These are phyloP conservation scores for Istiophorus platypterus DNA, from an alignment of 2,113 vertebrate species.

Conservation along the genomic window DNA sequence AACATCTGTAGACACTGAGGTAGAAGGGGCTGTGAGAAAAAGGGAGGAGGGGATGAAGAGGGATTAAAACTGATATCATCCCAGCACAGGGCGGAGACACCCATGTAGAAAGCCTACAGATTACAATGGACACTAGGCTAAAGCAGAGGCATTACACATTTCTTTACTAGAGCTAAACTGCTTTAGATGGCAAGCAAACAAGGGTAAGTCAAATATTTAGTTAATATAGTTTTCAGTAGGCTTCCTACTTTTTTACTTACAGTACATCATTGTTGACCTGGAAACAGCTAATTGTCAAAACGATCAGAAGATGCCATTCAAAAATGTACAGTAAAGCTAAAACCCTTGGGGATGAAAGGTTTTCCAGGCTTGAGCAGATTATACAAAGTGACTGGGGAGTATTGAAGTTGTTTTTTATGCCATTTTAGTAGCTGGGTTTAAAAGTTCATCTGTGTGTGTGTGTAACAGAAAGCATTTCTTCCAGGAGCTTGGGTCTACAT, in stretches of 20 bases:
- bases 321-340: background rate
- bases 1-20: background rate
- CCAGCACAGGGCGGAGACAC: slow-evolving; percentile 20
- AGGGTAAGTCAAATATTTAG: slow-evolving; percentile 43
- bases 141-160: background rate
- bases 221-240: background rate
- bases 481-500: background rate
- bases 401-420: background rate
- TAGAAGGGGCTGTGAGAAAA: slow-evolving; percentile 1
- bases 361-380: slow-evolving; percentile 7
- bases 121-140: background rate
- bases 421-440: background rate
- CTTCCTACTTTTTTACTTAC: background rate
- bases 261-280: background rate
- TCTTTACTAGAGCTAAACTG: background rate
- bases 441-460: background rate
- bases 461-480: background rate
- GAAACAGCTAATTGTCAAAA: background rate
- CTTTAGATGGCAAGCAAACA: background rate
- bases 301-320: background rate
- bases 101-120: background rate
- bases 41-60: slow-evolving; percentile 43
- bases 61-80: slow-evolving; percentile 68
- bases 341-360: background rate
- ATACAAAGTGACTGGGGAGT: background rate